Base-by-base conservation (phyloP, 2,113 vertebrate species). In the Paralichthys olivaceus region DNA sequence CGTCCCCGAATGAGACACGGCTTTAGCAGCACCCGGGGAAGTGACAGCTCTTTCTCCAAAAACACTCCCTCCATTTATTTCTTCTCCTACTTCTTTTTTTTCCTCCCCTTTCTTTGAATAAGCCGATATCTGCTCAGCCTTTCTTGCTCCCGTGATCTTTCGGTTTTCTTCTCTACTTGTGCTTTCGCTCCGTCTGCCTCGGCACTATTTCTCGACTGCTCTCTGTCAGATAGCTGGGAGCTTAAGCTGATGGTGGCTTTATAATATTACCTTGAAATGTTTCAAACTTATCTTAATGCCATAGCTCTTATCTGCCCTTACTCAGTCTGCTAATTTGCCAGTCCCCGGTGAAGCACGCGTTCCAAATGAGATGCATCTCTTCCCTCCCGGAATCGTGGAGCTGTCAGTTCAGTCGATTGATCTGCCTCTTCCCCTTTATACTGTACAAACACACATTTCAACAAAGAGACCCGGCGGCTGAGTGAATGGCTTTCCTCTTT, bases 251-350 rank as follows among this genome's bases (percentile, higher is more conserved):
- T 28, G 79, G 79, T 80, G 89, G 86, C 89, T 89, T 91, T 93
- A 92, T 90, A 88, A 86, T 79, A 87, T 89, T 93, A 91, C 89
- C 83, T 84, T 58, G 32, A 89, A 89, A 80, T 45, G 73, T 71
- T 84, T 86, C n/a, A 79, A 63, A 65, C 72, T 77, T 80, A 79
- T 92, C 87, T 88, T 80, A 88, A 90, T 85, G 81, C 84, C 72
- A 62, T 4, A n/a, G 82, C 75, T 84, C 71, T 87, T 86, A 89
- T 90, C 88, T 89, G 26, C 66, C 40, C 54, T 55, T 71, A 69
- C 66, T 77, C 68, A 45, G 40, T 37, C 51, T 53, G 72, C 72
- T 79, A 78, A 86, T 75, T 53, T 67, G 32, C 55, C 80, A 76
- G 66, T 26, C 29, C 47, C 43, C 9, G 14, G 32, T 51, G 64